Base-by-base conservation (phyloP, 1,140 invertebrate genomes). In the Nautilus pompilius region DNA sequence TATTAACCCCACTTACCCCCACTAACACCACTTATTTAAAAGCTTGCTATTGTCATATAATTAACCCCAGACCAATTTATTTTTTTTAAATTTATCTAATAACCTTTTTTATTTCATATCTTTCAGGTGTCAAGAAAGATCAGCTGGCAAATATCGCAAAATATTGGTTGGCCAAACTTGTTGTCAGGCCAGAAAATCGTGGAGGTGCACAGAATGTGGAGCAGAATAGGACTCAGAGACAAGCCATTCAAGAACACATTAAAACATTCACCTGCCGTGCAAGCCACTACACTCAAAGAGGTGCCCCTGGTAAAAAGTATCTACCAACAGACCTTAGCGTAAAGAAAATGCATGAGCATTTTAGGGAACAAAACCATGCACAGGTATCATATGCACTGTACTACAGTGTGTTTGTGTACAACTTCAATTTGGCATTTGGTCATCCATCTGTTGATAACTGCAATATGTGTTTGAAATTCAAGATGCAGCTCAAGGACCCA, bases 351-450 rank as follows among this genome's bases (percentile, higher is more conserved):
- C 48, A 48, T 30, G 24, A 53, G 46, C 10, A 48, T 3, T 59
- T 64, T 53, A 3, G 32, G 57, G 24, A 30, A n/a, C 62, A 64
- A 64, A 58, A 59, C 33, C 24, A 64, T 59, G 55, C 5, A 10
- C 34, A 64, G 10, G 29, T 59, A 20, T 8, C 10, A 8, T 64
- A 64, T 36, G 5, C 62, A 6, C 29, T 64, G 24, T 64, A 64
- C 56, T 64, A 59, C 24, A 29, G 4, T 28, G 48, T 59, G 13
- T 64, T 64, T 45, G 20, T 5, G 5, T 32, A 29, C 20, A 24
- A 58, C 55, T 64, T 64, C 56, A 64, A 64, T 20, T 53, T 59
- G 4, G 55, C 41, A 58, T 64, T 64, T 59, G 62, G 62, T 17
- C 62, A 64, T 51, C 56, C 56, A 5, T 41, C 55, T 2, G 36